Evolutionary conservation across 2,797 vertebrate genomes (phyloP), one percentile per base, ranked within the genome.

Genomic region (Threskiornis aethiopicus): DNA sequence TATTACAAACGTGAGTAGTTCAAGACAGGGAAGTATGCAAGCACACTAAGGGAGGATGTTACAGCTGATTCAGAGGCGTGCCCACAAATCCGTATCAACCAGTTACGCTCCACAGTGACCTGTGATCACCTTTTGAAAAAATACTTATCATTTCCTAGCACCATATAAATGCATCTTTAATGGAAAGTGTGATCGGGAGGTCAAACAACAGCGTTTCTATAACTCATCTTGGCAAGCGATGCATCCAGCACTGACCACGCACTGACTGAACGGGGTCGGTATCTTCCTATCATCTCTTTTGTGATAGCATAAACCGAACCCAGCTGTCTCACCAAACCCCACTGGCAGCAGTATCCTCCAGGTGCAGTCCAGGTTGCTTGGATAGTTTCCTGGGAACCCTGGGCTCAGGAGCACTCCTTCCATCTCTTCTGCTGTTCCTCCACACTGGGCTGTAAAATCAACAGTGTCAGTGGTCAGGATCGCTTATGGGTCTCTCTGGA

Each of bases 351-450:
- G 98, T 89, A 99, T 99, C 98, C 98, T 99, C 99, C 99, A 99
- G 3, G 99, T 99, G 97, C 99, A 99, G 98, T 99, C 99, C 93
- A 99, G 98, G 98, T 99, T 99, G 98, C 99, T 99, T 78, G 99
- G 99, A 85, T 99, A 99, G 98, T 99, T 99, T 84, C 99, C 99
- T 80, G 99, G 99, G 98, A 99, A 99, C 84, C 99, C 99, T 1
- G 99, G 99, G 94, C 99, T 99, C 96, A 99, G 98, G 96, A 99
- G 99, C 94, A 99, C 99, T 67, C 99, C 99, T 90, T 99, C 99
- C 99, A 99, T 99, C 95, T 99, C 99, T 55, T 99, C 99, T 42
- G 98, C 98, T 66, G 99, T 98, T 93, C 99, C 99, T 55, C 99
- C 99, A 96, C 99, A 99, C 96, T 99, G 99, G 31, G 99, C 99